Base-by-base conservation (phyloP, 2,888 invertebrate species). In the Diaperis boleti region DNA sequence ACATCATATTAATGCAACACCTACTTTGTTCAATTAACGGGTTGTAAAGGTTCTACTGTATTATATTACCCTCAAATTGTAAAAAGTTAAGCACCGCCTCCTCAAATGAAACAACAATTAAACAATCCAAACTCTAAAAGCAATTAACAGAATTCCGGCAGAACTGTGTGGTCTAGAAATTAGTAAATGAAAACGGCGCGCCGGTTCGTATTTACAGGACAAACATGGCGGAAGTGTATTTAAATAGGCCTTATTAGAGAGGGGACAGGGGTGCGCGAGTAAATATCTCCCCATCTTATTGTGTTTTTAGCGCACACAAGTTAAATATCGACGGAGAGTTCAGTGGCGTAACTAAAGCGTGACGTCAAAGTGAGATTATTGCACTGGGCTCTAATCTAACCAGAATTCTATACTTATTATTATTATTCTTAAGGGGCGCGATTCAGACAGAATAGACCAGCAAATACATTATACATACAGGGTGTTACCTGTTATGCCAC, bases 121-220 rank as follows among this genome's bases (percentile, higher is more conserved):
- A 75, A 74, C 74, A 76, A 74, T 74, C 72, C 70, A 70, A 75
- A 74, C 75, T 72, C 70, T 68, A 72, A 76, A 76, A 76, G 75
- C 74, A 77, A 77, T 77, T 77, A 76, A 76, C 77, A 70, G 74
- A 74, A 77, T 77, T 76, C 76, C 76, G 67, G 67, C 64, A 39
- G 68, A 57, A 65, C 59, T 76, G 75, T 77, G 74, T 75, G 73
- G 74, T 72, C 72, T 73, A 72, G 75, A 76, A 77, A 77, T 77
- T 77, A 76, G 75, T 76, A 70, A 73, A 73, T 69, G 75, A 75
- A 77, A 76, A 75, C 74, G 73, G 70, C 72, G 69, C 69, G 64
- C 70, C 66, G 72, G 69, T 69, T 71, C 73, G 70, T 76, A 66
- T 69, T 69, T 75, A 72, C 74, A 67, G 72, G 73, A 70, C 74